A percentile compares a stretch with the other conserved stretches of the same genome.
Evolutionary conservation across 2,797 vertebrate species (phyloP).

Genomic region (Aldrovandia affinis): DNA sequence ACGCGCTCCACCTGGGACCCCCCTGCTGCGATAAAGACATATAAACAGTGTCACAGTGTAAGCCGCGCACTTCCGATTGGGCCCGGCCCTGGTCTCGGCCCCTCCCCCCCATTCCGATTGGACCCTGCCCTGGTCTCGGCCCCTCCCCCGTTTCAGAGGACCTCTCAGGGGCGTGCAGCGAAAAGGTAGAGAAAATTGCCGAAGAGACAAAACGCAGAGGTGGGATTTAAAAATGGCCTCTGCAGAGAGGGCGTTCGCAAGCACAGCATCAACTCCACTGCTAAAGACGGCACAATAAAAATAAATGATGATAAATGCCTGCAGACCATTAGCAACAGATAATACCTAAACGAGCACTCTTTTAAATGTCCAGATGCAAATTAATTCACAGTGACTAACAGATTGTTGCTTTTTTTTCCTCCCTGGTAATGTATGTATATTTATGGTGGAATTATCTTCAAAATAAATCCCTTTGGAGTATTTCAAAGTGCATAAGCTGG

Average conservation of each 20-base stretch:
- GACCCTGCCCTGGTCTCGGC: background rate
- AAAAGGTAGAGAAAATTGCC: conserved; percentile 47
- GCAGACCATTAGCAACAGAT: conserved; percentile 80
- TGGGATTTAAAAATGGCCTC: background rate
- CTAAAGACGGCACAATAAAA: conserved; percentile 67
- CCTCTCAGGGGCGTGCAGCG: no score
- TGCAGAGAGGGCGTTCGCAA: conserved; percentile 18
- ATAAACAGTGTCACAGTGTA: background rate
- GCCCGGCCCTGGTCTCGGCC: background rate
- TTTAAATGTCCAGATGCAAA: conserved; percentile 83
- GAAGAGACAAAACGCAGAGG: conserved; percentile 45
- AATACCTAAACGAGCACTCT: conserved; percentile 83
- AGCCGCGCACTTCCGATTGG: background rate
- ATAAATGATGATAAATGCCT: conserved; percentile 78
- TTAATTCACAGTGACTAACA: conserved; percentile 79
- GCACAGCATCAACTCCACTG: conserved; percentile 57
- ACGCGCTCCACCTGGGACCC: background rate
- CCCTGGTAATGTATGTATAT: conserved; percentile 78
- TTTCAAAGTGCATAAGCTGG: conserved; percentile 78
- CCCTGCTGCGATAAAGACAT: background rate
- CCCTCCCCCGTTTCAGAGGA: background rate
- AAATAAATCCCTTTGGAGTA: conserved; percentile 79
- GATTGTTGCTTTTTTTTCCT: conserved; percentile 74
- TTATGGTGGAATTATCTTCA: conserved; percentile 82
- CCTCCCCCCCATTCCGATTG: background rate